phyloP scores from a whole-genome alignment of 2,888 invertebrate species.

The Sinelater perroti region DNA sequence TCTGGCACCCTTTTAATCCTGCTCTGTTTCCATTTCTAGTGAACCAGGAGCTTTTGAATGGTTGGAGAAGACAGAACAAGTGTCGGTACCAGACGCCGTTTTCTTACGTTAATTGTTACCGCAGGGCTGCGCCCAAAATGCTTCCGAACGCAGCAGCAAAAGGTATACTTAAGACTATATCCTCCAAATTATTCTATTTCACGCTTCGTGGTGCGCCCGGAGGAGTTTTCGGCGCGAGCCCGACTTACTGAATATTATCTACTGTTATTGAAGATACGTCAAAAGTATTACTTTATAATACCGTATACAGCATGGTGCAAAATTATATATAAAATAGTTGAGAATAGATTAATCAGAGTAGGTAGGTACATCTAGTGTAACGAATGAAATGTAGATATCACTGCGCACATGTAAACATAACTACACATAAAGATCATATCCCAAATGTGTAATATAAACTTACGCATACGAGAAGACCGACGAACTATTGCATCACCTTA shows the following conservation, averaged over 20 bases:
- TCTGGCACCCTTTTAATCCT: slow-evolving; percentile 1
- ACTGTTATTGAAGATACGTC: slow-evolving; percentile 32
- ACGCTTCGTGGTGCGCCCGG: slow-evolving; percentile 37
- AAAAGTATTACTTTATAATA: slow-evolving; percentile 43
- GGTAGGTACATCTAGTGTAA: slow-evolving; percentile 45
- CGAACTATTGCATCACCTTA: slow-evolving; percentile 21
- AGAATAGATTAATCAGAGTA: slow-evolving; percentile 42
- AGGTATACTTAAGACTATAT: slow-evolving; percentile 57
- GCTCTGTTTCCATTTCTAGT: slow-evolving; percentile 18
- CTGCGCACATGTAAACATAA: slow-evolving; percentile 55
- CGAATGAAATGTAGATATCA: slow-evolving; percentile 53
- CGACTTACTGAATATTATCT: slow-evolving; percentile 20
- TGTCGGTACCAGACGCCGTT: slow-evolving; percentile 15
- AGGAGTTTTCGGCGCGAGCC: slow-evolving; percentile 33
- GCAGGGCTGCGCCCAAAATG: slow-evolving; percentile 46
- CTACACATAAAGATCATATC: slow-evolving; percentile 56
- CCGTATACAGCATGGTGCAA: slow-evolving; percentile 45
- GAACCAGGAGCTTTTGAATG: slow-evolving; percentile 21
- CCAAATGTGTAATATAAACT: slow-evolving; percentile 49
- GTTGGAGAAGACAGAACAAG: slow-evolving; percentile 3
- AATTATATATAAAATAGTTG: slow-evolving; percentile 43
- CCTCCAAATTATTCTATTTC: slow-evolving; percentile 33
- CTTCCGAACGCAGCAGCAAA: slow-evolving; percentile 40
- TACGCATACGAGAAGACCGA: slow-evolving; percentile 37
- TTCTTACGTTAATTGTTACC: slow-evolving; percentile 31